These are phyloP conservation scores for Oriolus oriolus DNA, from an alignment of 2,113 vertebrate genomes.

Conservation along the genomic window DNA sequence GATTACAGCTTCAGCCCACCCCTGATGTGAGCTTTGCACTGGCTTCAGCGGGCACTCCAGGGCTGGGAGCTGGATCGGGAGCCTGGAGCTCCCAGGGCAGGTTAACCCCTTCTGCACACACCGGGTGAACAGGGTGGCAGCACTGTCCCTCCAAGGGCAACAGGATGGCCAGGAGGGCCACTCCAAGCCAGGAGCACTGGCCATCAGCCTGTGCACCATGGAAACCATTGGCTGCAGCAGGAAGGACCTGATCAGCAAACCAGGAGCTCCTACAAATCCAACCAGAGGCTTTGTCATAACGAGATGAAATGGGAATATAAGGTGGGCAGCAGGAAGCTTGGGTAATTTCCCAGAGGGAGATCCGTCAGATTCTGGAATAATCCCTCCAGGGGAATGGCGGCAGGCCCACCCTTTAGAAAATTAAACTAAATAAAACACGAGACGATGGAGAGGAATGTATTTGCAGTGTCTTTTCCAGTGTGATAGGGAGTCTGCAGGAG, in stretches of 20 bases:
- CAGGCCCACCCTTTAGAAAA: not conserved
- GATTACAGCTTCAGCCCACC: not conserved
- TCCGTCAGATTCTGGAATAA: not conserved
- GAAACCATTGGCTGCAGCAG: not conserved
- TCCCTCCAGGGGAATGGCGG: not conserved
- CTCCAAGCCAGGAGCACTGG: not conserved
- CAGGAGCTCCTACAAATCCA: not conserved
- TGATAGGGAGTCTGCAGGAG: not conserved
- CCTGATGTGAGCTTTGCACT: not conserved
- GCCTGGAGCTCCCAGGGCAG: not conserved
- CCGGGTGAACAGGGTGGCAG: accelerated
- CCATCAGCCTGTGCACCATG: not conserved
- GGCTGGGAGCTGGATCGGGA: not conserved
- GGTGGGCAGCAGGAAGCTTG: not conserved
- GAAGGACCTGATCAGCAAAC: not conserved
- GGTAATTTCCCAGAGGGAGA: not conserved
- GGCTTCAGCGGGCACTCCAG: not conserved
- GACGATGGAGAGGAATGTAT: not conserved
- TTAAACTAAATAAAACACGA: not conserved
- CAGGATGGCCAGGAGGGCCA: not conserved
- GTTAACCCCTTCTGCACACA: not conserved
- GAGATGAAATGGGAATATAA: not conserved
- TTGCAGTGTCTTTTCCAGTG: not conserved
- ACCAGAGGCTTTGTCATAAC: not conserved
- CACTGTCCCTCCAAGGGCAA: not conserved